Conservation (phyloP, 2,113 vertebrate species). For the Labeo catla region DNA sequence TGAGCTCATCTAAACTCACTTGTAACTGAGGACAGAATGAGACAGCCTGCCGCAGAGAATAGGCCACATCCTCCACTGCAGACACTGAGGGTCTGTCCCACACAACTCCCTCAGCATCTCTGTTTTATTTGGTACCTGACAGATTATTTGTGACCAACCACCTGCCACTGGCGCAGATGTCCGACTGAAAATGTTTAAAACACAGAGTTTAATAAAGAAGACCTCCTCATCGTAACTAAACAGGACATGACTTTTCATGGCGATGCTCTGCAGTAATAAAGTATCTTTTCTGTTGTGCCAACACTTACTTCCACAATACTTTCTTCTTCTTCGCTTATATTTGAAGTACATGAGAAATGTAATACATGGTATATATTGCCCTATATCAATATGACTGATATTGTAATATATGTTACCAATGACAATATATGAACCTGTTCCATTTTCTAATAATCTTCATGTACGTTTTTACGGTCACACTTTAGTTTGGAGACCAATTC, state of each 20-base stretch:
- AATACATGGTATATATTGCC: no score
- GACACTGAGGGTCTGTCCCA: neutral
- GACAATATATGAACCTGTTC: no score
- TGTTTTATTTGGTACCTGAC: neutral
- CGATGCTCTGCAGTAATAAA: neutral
- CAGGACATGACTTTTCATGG: neutral
- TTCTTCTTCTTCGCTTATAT: neutral
- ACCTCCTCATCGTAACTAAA: neutral
- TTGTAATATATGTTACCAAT: no score
- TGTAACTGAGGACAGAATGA: neutral
- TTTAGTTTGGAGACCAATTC: no score
- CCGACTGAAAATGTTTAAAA: neutral
- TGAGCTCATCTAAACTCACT: slow-evolving; percentile 21
- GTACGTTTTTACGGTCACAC: no score
- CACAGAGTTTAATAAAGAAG: neutral
- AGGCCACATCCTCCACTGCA: neutral
- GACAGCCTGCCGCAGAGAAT: neutral
- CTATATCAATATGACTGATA: no score
- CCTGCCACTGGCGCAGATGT: neutral
- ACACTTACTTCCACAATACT: neutral
- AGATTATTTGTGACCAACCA: slow-evolving; percentile 25
- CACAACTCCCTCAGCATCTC: slow-evolving; percentile 3
- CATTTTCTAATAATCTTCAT: no score
- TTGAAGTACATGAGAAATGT: neutral
- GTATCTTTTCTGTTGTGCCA: neutral